These are phyloP conservation scores for Enchytraeus crypticus DNA, from an alignment of 2,888 invertebrate genomes.

Conservation along the genomic window DNA sequence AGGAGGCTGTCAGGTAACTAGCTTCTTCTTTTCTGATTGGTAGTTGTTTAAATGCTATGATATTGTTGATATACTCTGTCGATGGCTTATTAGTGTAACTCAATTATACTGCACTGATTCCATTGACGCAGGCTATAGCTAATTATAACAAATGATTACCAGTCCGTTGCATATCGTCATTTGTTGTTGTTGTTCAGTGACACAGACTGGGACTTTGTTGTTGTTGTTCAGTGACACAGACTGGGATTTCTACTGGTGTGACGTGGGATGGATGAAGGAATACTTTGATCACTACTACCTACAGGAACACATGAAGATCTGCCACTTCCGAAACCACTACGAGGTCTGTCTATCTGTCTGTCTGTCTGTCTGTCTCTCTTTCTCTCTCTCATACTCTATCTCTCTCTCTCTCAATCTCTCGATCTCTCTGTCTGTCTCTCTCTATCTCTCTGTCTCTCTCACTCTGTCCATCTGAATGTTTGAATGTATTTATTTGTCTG, in stretches of 20 bases:
- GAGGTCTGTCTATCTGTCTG: no score
- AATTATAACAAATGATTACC: neutral
- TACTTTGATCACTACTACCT: constrained; percentile 50
- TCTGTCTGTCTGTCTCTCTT: no score
- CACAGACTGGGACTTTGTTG: neutral
- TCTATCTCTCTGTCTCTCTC: no score
- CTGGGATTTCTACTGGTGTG: constrained; percentile 59
- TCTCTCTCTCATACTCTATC: no score
- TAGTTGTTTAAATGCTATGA: neutral
- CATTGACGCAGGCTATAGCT: neutral
- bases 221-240: constrained; percentile 43
- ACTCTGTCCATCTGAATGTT: neutral
- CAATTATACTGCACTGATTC: no score
- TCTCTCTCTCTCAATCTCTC: no score
- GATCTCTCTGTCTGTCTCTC: no score
- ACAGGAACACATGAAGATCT: constrained; percentile 53
- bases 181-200: neutral
- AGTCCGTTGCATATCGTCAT: no score
- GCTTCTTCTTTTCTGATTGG: neutral
- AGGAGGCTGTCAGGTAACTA: constrained; percentile 42
- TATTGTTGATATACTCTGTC: no score
- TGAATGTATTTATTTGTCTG: neutral
- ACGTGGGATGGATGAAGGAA: constrained; percentile 53
- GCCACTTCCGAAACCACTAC: constrained; percentile 58
- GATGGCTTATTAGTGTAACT: no score